Conservation (phyloP, 2,888 invertebrate genomes). For the Corbicula japonica region DNA sequence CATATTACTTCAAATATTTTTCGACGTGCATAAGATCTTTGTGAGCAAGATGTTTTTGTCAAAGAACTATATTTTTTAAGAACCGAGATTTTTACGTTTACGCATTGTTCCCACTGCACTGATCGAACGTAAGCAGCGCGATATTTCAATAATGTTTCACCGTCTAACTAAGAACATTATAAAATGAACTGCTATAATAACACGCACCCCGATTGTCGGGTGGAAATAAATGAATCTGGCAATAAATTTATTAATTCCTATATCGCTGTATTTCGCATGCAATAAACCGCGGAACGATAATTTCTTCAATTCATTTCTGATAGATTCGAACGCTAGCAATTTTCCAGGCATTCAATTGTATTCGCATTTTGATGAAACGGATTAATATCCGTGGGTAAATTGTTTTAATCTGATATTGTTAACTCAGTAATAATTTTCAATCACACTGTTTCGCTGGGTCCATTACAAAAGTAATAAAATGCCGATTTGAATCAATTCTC, state of each 20-base stretch:
- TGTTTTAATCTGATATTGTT: slow-evolving; percentile 64
- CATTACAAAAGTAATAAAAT: slow-evolving; percentile 38
- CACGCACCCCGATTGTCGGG: slow-evolving; percentile 29
- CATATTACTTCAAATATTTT: too few species aligned
- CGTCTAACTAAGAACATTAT: too few species aligned
- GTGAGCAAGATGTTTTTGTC: too few species aligned
- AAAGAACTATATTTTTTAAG: too few species aligned
- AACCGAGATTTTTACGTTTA: too few species aligned
- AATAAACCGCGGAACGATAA: slow-evolving; percentile 45
- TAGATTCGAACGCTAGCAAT: slow-evolving; percentile 36
- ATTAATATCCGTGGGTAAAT: slow-evolving; percentile 65
- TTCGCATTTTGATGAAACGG: slow-evolving; percentile 11
- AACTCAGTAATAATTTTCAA: slow-evolving; percentile 50
- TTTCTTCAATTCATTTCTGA: slow-evolving; percentile 53
- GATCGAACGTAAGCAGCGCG: too few species aligned
- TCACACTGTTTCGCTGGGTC: slow-evolving; percentile 38
- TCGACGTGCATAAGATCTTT: too few species aligned
- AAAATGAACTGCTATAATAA: slow-evolving; percentile 43
- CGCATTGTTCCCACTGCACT: too few species aligned
- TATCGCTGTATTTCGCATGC: slow-evolving; percentile 43
- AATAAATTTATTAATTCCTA: slow-evolving; percentile 56
- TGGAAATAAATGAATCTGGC: slow-evolving; percentile 44
- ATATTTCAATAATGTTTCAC: too few species aligned
- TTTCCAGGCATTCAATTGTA: slow-evolving; percentile 34
- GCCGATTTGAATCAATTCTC: slow-evolving; percentile 32